These are phyloP conservation scores for Chelmon rostratus DNA, from an alignment of 2,797 vertebrate species.

Conservation along the genomic window DNA sequence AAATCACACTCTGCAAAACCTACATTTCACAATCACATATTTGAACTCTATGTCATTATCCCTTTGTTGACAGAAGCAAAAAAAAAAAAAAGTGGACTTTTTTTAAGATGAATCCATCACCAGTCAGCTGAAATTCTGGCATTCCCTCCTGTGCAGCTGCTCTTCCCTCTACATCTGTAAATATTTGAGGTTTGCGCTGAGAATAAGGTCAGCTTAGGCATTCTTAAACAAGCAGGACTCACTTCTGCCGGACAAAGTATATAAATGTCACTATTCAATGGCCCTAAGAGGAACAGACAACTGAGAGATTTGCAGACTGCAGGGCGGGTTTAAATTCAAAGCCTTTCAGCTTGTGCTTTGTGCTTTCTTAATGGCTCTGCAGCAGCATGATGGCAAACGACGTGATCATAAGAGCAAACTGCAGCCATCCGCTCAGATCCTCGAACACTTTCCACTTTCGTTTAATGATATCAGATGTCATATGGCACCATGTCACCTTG, in stretches of 20 bases:
- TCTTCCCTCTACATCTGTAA: constrained; percentile 59
- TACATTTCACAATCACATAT: constrained; percentile 24
- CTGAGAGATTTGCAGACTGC: constrained; percentile 67
- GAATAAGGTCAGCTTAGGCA: constrained; percentile 67
- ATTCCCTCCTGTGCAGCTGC: constrained; percentile 19
- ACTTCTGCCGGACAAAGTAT: constrained; percentile 68
- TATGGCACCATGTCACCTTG: constrained; percentile 24
- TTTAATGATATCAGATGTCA: constrained; percentile 40
- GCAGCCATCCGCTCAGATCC: background rate
- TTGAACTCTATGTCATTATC: background rate
- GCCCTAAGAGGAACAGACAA: constrained; percentile 70
- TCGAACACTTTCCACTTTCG: constrained; percentile 27
- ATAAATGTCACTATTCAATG: constrained; percentile 70
- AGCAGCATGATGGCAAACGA: constrained; percentile 56
- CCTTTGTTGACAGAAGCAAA: constrained; percentile 13
- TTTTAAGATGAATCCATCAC: constrained; percentile 30
- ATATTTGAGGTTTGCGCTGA: constrained; percentile 73
- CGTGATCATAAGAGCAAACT: constrained; percentile 22
- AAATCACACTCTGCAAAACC: constrained; percentile 2
- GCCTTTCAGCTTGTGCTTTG: constrained; percentile 62
- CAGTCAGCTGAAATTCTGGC: constrained; percentile 20
- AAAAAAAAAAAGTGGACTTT: background rate
- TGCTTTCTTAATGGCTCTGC: constrained; percentile 48
- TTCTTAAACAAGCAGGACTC: constrained; percentile 65
- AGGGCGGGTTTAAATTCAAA: constrained; percentile 59